phyloP scores from a whole-genome alignment of 2,113 vertebrate genomes.

The Neoarius graeffei region DNA sequence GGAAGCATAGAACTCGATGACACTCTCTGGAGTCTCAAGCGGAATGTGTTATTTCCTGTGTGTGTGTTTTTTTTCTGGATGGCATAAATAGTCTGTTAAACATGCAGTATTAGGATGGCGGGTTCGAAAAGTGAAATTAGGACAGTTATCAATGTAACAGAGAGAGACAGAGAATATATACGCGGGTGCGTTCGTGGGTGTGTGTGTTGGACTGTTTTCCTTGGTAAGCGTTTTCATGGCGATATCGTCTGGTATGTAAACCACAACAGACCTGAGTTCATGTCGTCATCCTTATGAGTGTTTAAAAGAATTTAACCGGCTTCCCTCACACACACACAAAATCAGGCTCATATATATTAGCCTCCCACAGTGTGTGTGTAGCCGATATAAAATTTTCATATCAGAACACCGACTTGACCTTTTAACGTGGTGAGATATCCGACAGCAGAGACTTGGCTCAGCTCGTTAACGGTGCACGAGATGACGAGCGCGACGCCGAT shows the following conservation, averaged over 20 bases:
- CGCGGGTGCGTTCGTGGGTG: background rate
- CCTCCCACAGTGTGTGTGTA: background rate
- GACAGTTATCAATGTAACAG: background rate
- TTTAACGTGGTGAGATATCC: background rate
- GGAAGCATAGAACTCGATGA: conserved; percentile 2
- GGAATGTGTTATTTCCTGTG: conserved; percentile 23
- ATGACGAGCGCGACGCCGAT: background rate
- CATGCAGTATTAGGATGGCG: background rate
- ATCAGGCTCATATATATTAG: background rate
- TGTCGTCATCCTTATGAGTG: background rate
- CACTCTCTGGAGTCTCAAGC: conserved; percentile 4
- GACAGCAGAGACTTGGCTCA: background rate
- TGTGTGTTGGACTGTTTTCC: background rate
- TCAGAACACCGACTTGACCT: background rate
- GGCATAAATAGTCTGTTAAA: background rate
- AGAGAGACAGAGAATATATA: too few species aligned
- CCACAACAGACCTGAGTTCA: conserved; percentile 19
- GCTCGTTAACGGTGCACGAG: background rate
- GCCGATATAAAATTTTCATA: background rate
- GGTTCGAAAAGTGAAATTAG: background rate
- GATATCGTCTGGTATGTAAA: conserved; percentile 20
- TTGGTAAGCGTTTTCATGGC: background rate
- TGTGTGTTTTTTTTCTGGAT: background rate
- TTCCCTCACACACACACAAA: background rate
- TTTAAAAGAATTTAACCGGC: conserved; percentile 68